A percentile compares a stretch with the other conserved stretches of the same genome.
phyloP scores from a whole-genome alignment of 2,888 invertebrate genomes.

The Cantharis rustica region DNA sequence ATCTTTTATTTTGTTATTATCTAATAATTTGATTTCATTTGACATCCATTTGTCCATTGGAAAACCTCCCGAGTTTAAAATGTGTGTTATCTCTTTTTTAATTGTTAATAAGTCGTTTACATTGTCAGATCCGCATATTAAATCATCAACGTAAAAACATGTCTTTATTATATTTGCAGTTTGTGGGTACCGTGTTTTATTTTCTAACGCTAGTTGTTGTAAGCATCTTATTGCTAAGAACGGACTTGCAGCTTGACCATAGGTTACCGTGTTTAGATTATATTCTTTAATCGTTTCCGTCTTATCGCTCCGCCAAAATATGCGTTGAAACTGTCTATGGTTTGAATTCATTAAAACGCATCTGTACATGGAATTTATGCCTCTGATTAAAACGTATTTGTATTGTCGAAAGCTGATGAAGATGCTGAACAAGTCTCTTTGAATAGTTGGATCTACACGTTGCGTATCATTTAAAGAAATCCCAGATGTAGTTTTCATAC shows the following conservation, averaged over 20 bases:
- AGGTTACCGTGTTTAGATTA: conserved; percentile 6
- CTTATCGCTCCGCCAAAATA: neutral
- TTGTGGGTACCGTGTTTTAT: neutral
- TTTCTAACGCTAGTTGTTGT: neutral
- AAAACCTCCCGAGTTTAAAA: neutral
- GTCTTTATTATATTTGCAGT: neutral
- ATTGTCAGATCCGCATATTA: conserved; percentile 14
- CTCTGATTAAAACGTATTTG: too few relatives aligned
- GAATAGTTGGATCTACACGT: neutral
- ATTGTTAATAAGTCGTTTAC: neutral
- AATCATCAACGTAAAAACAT: conserved; percentile 36
- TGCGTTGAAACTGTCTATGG: neutral
- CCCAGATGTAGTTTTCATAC: neutral
- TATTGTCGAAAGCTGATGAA: neutral
- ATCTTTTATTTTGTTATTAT: too few relatives aligned
- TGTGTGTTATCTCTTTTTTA: neutral
- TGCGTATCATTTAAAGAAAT: neutral
- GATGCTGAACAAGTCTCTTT: neutral
- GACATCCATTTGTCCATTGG: neutral
- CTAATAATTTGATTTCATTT: too few relatives aligned
- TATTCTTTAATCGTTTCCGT: neutral
- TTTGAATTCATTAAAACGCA: neutral
- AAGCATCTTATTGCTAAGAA: conserved; percentile 6
- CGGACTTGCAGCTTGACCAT: neutral
- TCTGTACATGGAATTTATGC: neutral